Evolutionary conservation across 2,113 vertebrate genomes (phyloP), one percentile per base, ranked within the genome.

Genomic region (Pangasianodon hypophthalmus): DNA sequence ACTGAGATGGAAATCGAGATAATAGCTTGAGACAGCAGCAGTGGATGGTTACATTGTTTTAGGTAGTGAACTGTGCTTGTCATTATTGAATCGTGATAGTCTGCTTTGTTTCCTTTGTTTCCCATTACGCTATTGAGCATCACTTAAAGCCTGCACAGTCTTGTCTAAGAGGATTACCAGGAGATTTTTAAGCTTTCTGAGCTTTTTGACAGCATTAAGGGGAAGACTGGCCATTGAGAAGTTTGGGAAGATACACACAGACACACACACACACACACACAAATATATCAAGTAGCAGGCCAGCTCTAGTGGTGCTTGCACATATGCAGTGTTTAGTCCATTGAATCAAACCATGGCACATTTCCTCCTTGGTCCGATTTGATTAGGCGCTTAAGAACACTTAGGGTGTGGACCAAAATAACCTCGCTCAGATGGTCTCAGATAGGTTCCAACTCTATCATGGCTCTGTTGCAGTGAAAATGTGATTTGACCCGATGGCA

Each of bases 1-100:
- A 41, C 58, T n/a, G 44, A 73, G 64, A 48, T 85, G 24, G 21
- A 85, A 85, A 85, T 84, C 6, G 56, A 84, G 82, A 84, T 29
- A 60, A 60, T 26, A 62, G 18, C 24, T 62, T 41, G 16, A 58
- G 37, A 77, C 29, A 71, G 29, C 24, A 29, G 37, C 16, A 71
- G 16, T 50, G 41, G 46, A 86, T 32, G 29, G 41, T 6, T 18
- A 37, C n/a, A 37, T 24, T 71, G 64, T 71, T 64, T 48, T 85
- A 32, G 13, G 0, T 29, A 32, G 84, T 3, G 24, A n/a, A 18
- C 60, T 71, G 46, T 52, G 48, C 26, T 2, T 50, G 6, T 16
- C 26, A 19, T 86, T 48, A 69, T 16, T 48, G 62, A 10, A 37
- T 86, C 2, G 16, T n/a, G 48, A 54, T 73, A 11, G 85, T 21